A percentile compares a stretch with the other conserved stretches of the same genome.
phyloP scores from a whole-genome alignment of 2,113 vertebrate genomes.

The Parotia lawesii region DNA sequence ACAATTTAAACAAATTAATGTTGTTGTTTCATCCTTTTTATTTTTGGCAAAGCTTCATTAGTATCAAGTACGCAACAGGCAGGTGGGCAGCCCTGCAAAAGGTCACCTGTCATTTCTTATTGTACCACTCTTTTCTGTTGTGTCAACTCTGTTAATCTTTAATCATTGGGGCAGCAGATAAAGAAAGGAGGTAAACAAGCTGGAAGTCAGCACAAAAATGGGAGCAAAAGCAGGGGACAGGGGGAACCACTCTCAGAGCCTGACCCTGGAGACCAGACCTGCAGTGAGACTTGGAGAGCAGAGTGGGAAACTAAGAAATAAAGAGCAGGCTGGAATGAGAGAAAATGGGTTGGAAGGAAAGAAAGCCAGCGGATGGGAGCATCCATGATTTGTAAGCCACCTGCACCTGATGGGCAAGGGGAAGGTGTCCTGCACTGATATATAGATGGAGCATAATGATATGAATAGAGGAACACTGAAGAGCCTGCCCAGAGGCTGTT shows the following conservation, averaged over 20 bases:
- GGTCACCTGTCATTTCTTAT: slow-evolving; percentile 24
- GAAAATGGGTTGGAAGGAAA: not conserved
- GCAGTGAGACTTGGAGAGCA: not conserved
- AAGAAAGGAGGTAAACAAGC: not conserved
- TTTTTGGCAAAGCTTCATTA: slow-evolving; percentile 7
- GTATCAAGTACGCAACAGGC: slow-evolving; percentile 2
- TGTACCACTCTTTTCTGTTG: not conserved
- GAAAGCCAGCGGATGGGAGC: not conserved
- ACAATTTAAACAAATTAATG: not conserved
- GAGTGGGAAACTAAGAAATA: not conserved
- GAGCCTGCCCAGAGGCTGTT: not conserved
- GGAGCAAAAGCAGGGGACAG: not conserved
- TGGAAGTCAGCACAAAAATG: not conserved
- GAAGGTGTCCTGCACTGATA: not conserved
- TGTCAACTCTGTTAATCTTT: slow-evolving; percentile 25
- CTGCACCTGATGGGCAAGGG: not conserved
- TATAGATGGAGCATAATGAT: not conserved
- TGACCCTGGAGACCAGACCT: not conserved
- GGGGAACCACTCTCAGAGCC: not conserved
- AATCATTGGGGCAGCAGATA: not conserved
- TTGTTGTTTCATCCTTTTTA: not conserved
- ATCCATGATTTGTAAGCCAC: not conserved
- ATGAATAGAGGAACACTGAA: not conserved
- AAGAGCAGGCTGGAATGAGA: not conserved
- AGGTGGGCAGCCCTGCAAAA: not conserved